Conservation (phyloP, 2,113 vertebrate species). For the Lepidothrix coronata region DNA sequence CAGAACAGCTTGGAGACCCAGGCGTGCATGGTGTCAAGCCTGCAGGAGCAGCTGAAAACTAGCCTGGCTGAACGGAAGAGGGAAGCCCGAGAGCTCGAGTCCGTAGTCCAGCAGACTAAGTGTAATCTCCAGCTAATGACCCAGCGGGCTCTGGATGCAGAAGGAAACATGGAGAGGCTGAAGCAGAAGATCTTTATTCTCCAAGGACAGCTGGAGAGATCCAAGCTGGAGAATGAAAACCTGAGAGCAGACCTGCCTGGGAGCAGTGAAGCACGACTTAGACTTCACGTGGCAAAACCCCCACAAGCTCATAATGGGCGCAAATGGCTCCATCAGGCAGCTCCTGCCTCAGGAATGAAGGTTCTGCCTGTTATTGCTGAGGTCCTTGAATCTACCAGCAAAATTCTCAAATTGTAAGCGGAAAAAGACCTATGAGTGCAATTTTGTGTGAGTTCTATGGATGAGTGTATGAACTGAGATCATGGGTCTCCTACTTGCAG, state of each 20-base stretch:
- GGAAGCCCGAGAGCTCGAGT: slow-evolving; percentile 74
- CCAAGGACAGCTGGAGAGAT: slow-evolving; percentile 72
- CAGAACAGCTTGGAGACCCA: slow-evolving; percentile 74
- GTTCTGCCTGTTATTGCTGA: slow-evolving; percentile 34
- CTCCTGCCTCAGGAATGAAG: slow-evolving; percentile 7
- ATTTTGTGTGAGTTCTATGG: not conserved
- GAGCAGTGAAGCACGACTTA: slow-evolving; percentile 70
- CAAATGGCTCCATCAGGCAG: slow-evolving; percentile 69
- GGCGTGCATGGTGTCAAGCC: slow-evolving; percentile 29
- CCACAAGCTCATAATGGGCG: slow-evolving; percentile 59
- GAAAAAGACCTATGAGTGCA: not conserved
- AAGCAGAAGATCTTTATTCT: slow-evolving; percentile 77
- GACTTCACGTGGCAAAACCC: slow-evolving; percentile 75
- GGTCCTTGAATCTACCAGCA: slow-evolving; percentile 61
- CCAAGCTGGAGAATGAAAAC: slow-evolving; percentile 64
- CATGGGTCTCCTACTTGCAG: not conserved
- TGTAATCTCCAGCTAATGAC: slow-evolving; percentile 79
- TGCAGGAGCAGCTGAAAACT: slow-evolving; percentile 73
- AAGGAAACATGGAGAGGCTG: slow-evolving; percentile 70
- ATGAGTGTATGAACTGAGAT: accelerated
- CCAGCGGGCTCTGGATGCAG: slow-evolving; percentile 78
- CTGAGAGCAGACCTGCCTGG: slow-evolving; percentile 65
- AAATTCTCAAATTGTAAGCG: slow-evolving; percentile 44
- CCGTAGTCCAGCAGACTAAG: slow-evolving; percentile 75
- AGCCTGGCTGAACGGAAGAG: slow-evolving; percentile 72